Base-by-base conservation (phyloP, 2,888 invertebrate species). In the Lithosia quadra region DNA sequence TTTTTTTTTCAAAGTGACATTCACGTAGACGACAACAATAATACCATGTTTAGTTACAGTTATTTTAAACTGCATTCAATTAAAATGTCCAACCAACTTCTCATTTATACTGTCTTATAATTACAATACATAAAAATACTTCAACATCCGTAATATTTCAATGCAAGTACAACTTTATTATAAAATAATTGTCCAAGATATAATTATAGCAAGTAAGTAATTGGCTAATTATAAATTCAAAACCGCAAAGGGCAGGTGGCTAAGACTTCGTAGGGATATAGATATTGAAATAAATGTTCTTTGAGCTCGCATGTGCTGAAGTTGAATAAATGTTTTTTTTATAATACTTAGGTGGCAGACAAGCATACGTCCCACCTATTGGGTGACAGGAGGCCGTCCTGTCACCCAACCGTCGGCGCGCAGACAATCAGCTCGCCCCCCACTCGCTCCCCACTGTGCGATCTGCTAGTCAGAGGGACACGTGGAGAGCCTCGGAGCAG, bases 221-320 rank as follows among this genome's bases (percentile, higher is more conserved):
- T 68, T 64, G 57, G 15, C 39, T 24, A 68, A 68, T 78, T 78
- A 78, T 73, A 79, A 78, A 76, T 78, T 81, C 73, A 56, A 53
- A 53, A 22, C 18, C 24, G 18, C 8, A n/a, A 53, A 10, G 56
- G 33, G 34, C 55, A 63, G 34, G 55, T 34, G 63, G n/a, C 13
- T 9, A 49, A n/a, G 49, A 49, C n/a, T 28, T 53, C 28, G 21
- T 33, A 53, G 22, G 18, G 18, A 28, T 39, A 57, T n/a, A n/a
- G 21, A 21, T 28, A 28, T 58, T 8, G 24, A 34, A 24, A n/a
- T 36, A 59, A 34, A 15, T 34, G 59, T 59, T 13, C 58, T 21
- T 34, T 28, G 28, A 10, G 7, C 13, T 1, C 21, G 34, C 11
- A n/a, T 33, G 34, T n/a, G 33, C 1, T 58, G 9, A 58, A 9